Evolutionary conservation across 2,113 vertebrate genomes (phyloP), one percentile per base, ranked within the genome.

Genomic region (Meriones unguiculatus): DNA sequence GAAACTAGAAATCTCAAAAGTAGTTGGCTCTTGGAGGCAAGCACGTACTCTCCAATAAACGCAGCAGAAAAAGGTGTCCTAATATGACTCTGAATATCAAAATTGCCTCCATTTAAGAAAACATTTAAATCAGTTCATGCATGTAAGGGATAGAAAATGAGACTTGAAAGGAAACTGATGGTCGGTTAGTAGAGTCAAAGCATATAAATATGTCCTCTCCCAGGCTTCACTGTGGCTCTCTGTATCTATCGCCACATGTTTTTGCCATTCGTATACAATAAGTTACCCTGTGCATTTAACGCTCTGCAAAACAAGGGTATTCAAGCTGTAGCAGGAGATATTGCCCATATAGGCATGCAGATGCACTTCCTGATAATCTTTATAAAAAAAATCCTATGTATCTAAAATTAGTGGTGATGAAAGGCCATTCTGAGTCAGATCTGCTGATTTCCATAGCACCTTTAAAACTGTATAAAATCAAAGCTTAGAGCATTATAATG

Each of bases 1-100:
- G 91, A 96, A 97, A 92, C 25, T 59, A 94, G 76, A 85, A 84
- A 93, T 93, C 89, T 94, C 87, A 91, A 95, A 96, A 90, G 69
- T 90, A 86, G 91, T 96, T 97, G 82, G 78, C 95, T 20, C 93
- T 96, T 9, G 14, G 59, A 89, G 76, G 64, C 73, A 28, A 94
- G 80, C 52, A 52, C 22, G 81, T n/a, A 92, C 22, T 18, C 13
- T 95, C 90, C 90, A 77, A 46, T 82, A 88, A 96, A 25, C 86
- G 8, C 17, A 50, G 32, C 15, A 87, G 86, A 95, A 41, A 82
- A 91, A 89, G 12, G 3, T 89, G 52, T 85, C 35, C 14, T 97
- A 12, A 46, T 1, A 75, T 73, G 93, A 70, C 9, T 84, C 41
- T 70, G 35, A n/a, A 76, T 52, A 59, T 85, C 41, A 94, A 93